Percentiles rank a stretch among this genome's conserved stretches.
phyloP scores from a whole-genome alignment of 2,797 vertebrate genomes.

The Cyprinodon diabolis region DNA sequence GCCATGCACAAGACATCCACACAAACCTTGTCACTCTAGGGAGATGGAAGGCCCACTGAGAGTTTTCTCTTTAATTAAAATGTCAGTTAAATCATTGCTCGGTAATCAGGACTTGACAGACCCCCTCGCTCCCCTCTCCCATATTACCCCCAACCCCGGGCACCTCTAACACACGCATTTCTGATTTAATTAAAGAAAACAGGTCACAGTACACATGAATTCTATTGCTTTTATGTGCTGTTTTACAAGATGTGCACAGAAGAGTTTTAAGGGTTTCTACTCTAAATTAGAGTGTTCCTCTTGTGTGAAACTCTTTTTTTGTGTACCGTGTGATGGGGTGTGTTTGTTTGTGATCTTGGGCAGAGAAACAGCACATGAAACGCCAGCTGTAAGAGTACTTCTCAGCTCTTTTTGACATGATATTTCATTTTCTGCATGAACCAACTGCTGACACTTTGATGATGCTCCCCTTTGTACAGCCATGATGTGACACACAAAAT shows the following conservation, averaged over 20 bases:
- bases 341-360: slow-evolving; percentile 54
- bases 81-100: slow-evolving; percentile 84
- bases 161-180: slow-evolving; percentile 43
- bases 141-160: slow-evolving; percentile 49
- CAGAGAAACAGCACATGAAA: slow-evolving; percentile 67
- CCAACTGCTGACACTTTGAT: slow-evolving; percentile 76
- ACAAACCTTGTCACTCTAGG: slow-evolving; percentile 72
- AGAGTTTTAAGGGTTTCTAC: slow-evolving; percentile 14
- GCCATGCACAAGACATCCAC: slow-evolving; percentile 56
- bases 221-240: not conserved
- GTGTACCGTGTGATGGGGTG: slow-evolving; percentile 9
- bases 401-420: slow-evolving; percentile 65
- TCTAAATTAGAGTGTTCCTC: slow-evolving; percentile 20
- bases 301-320: not conserved
- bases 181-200: slow-evolving; percentile 51
- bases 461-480: slow-evolving; percentile 62
- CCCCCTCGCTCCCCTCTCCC: slow-evolving; percentile 47
- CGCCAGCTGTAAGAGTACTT: slow-evolving; percentile 71
- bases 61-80: slow-evolving; percentile 86
- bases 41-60: slow-evolving; percentile 75
- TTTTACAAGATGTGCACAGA: slow-evolving; percentile 3
- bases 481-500: slow-evolving; percentile 62
- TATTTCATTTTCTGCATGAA: slow-evolving; percentile 67
- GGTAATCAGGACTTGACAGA: slow-evolving; percentile 81
- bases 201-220: slow-evolving; percentile 36